Conservation (phyloP, 2,113 vertebrate species). For the Ptychochromis oligacanthus region DNA sequence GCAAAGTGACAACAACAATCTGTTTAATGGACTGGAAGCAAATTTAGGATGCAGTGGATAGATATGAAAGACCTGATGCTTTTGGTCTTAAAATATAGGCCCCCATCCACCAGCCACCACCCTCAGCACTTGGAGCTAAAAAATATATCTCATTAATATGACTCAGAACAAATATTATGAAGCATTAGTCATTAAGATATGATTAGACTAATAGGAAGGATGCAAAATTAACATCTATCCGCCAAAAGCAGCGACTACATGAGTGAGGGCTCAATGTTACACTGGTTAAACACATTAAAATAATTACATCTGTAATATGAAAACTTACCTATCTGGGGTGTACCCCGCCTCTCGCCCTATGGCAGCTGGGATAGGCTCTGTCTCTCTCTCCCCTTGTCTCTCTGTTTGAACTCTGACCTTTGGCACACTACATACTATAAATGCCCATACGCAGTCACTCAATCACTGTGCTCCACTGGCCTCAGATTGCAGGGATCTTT, state of each 20-base stretch:
- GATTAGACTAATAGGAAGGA: not conserved
- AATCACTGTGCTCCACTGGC: slow-evolving; percentile 7
- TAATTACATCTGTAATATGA: not conserved
- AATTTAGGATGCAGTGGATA: not conserved
- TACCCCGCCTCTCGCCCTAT: too few relatives aligned
- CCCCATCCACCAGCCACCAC: not conserved
- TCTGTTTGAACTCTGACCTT: slow-evolving; percentile 42
- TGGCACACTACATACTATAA: slow-evolving; percentile 29
- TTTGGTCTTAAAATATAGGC: not conserved
- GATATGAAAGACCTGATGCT: not conserved
- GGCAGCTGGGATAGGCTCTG: too few relatives aligned
- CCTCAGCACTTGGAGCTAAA: slow-evolving; percentile 12
- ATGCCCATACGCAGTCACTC: slow-evolving; percentile 7
- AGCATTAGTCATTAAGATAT: not conserved
- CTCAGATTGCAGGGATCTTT: slow-evolving; percentile 40
- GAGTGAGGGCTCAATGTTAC: not conserved
- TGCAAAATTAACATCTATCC: not conserved
- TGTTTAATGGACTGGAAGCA: slow-evolving; percentile 20
- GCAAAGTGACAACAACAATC: not conserved
- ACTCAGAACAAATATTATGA: not conserved
- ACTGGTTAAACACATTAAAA: not conserved
- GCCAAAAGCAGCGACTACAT: not conserved
- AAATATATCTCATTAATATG: slow-evolving; percentile 1
- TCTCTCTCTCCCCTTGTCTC: not conserved
- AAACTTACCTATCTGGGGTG: too few relatives aligned